Conservation (phyloP, 2,888 invertebrate genomes). For the Ophion obscuratus region DNA sequence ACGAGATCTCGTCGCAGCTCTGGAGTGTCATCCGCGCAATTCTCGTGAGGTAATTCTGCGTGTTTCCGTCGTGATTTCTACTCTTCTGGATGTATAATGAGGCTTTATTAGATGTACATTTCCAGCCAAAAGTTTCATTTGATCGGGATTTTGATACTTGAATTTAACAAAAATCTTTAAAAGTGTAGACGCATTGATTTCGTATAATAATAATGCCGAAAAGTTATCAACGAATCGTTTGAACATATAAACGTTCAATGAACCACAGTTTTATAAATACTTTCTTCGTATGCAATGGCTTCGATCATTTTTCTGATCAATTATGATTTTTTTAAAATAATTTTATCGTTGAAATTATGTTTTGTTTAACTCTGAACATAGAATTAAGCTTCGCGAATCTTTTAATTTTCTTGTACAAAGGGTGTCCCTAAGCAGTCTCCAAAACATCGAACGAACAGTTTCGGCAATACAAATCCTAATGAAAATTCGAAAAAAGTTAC, state of each 20-base stretch:
- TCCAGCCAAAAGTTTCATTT: neutral
- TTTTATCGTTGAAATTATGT: no score
- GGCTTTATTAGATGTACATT: no score
- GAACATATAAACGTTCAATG: neutral
- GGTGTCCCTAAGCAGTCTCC: no score
- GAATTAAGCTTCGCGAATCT: no score
- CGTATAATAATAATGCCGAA: neutral
- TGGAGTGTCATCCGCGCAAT: conserved; percentile 87
- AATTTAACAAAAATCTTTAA: neutral
- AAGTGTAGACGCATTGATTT: neutral
- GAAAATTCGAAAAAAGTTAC: no score
- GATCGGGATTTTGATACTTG: no score
- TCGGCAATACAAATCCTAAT: no score
- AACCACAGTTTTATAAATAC: neutral
- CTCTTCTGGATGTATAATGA: neutral
- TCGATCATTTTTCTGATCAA: neutral
- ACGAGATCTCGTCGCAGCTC: conserved; percentile 84
- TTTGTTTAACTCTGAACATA: no score
- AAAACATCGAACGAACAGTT: no score
- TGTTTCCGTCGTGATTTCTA: neutral
- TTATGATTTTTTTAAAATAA: no score
- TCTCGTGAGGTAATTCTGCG: conserved; percentile 85
- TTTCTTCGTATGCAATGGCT: neutral
- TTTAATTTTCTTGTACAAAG: no score
- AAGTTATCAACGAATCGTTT: neutral